Evolutionary conservation across 2,113 vertebrate genomes (phyloP), one percentile per base, ranked within the genome.

Genomic region (Phalacrocorax aristotelis): DNA sequence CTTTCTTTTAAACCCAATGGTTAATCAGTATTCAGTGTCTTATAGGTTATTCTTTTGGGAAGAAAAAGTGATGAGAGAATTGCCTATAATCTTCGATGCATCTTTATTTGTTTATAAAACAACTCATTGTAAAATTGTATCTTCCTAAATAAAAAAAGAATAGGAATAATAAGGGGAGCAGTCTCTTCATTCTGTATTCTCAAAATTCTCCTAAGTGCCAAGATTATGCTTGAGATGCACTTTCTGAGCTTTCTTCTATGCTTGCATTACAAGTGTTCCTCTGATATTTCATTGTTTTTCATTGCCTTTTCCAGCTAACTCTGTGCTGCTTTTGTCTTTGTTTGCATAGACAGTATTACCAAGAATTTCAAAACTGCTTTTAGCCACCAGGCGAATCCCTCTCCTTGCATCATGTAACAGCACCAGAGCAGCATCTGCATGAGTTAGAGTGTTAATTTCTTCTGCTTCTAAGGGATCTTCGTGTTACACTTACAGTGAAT

Each of bases 91-190:
- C 29, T 75, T 71, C 2, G 5, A 44, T 44, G 40, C 49, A 49
- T 77, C 25, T 87, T 89, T 55, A 70, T 84, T 93, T 96, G 75
- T 77, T 85, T 93, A 66, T 70, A 88, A 36, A 94, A 72, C 62
- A 65, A 85, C 61, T 66, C 21, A 77, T 76, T 32, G n/a, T 66
- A 61, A 95, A 87, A 71, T 79, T 51, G 0, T 44, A 55, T 79
- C 34, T 94, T 84, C 55, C 57, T 60, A 77, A 84, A 51, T 87
- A 65, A 75, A 81, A 66, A 55, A 54, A 44, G 21, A 76, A 27
- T n/a, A 60, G 21, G 26, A 87, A 62, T 78, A 93, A 72, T 91
- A 81, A 83, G 58, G 46, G 69, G 62, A 84, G 9, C 32, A 48
- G 30, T 86, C 36, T 87, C 61, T 81, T 49, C 70, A 40, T 29